Conservation (phyloP, 2,113 vertebrate genomes). For the Egretta garzetta region DNA sequence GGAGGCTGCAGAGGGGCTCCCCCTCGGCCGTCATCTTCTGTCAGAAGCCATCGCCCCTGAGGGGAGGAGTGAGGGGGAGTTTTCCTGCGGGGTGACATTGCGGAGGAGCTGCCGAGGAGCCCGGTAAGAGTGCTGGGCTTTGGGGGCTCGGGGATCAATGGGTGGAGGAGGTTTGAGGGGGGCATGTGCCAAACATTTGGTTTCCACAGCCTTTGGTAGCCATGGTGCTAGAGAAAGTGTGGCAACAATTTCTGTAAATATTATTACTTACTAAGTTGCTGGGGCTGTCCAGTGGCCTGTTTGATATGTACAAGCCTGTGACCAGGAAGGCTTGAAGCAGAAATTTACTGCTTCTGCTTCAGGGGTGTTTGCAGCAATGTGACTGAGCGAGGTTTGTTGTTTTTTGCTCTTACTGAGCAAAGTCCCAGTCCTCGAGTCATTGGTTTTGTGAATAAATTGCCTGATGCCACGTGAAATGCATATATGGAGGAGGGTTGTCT, state of each 20-base stretch:
- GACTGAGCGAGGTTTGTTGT: background rate
- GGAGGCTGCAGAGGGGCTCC: rapidly evolving
- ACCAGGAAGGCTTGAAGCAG: background rate
- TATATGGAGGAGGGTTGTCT: background rate
- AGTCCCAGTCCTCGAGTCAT: rapidly evolving
- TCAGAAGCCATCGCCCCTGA: background rate
- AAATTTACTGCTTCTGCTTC: too few species aligned
- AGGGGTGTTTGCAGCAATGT: too few species aligned
- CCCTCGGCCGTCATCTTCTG: rapidly evolving
- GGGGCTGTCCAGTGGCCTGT: rapidly evolving
- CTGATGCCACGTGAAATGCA: rapidly evolving
- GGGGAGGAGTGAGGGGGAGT: rapidly evolving
- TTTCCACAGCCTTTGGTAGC: background rate
- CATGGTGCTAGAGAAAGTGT: too few species aligned
- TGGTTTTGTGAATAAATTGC: background rate
- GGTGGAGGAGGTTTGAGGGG: background rate
- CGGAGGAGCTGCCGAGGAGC: background rate
- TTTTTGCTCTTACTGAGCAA: background rate
- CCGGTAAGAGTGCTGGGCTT: background rate
- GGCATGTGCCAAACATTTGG: rapidly evolving
- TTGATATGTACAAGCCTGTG: too few species aligned
- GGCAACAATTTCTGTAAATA: rapidly evolving
- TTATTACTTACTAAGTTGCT: too few species aligned
- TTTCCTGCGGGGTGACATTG: rapidly evolving
- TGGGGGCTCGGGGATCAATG: rapidly evolving